Conservation (phyloP, 2,113 vertebrate genomes). For the Pseudorhombus dupliciocellatus region DNA sequence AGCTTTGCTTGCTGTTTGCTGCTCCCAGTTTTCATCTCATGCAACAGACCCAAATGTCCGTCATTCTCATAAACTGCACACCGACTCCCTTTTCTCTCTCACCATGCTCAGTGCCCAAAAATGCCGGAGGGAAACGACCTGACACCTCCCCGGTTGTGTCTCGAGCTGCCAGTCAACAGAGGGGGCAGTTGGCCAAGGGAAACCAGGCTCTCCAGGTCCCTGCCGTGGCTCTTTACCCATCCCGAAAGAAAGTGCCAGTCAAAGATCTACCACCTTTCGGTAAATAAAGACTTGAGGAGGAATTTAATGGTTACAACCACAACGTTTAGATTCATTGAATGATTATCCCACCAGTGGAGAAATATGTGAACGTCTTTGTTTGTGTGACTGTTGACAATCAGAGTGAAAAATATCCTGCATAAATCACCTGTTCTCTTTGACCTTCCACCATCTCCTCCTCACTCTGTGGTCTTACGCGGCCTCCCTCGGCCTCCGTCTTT, state of each 20-base stretch:
- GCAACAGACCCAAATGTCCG: not conserved
- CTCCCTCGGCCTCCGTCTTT: not conserved
- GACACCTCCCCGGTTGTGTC: slow-evolving; percentile 95
- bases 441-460: too few relatives aligned
- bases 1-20: not conserved
- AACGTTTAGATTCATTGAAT: too few relatives aligned
- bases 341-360: too few relatives aligned
- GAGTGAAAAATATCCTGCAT: not conserved
- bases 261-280: slow-evolving; percentile 97
- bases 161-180: slow-evolving; percentile 88
- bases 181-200: slow-evolving; percentile 84
- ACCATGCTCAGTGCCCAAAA: slow-evolving; percentile 88
- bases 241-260: slow-evolving; percentile 94
- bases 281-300: slow-evolving; percentile 79
- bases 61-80: not conserved
- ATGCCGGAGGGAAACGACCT: slow-evolving; percentile 86
- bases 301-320: too few relatives aligned
- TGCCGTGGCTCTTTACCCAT: slow-evolving; percentile 90
- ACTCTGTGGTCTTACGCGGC: too few relatives aligned
- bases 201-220: slow-evolving; percentile 94
- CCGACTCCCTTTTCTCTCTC: not conserved
- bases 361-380: too few relatives aligned
- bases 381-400: not conserved
- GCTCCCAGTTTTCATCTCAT: not conserved
- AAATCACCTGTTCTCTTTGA: not conserved